These are phyloP conservation scores for Pyrgilauda ruficollis DNA, from an alignment of 2,113 vertebrate species.

Conservation along the genomic window DNA sequence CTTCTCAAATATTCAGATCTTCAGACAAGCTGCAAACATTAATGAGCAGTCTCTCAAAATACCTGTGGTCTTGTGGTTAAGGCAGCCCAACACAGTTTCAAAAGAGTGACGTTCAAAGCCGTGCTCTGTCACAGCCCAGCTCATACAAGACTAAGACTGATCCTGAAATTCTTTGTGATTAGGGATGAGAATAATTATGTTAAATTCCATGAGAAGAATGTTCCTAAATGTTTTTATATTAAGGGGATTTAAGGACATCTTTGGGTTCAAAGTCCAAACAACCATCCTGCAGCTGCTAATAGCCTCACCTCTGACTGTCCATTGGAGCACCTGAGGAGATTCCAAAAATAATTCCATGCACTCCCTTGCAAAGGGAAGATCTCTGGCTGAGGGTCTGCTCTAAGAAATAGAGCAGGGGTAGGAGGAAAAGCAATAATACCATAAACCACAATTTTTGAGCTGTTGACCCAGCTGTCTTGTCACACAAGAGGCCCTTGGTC, in stretches of 20 bases:
- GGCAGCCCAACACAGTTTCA: background rate
- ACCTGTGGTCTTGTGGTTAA: slow-evolving; percentile 55
- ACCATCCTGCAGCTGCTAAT: background rate
- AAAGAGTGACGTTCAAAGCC: slow-evolving; percentile 26
- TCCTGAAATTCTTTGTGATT: background rate
- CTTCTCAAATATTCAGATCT: background rate
- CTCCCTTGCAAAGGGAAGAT: background rate
- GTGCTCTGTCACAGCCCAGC: background rate
- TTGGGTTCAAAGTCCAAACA: background rate
- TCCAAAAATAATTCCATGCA: background rate
- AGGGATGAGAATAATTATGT: background rate
- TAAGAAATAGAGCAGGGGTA: background rate
- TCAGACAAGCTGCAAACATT: background rate
- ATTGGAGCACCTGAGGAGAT: background rate
- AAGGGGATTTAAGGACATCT: background rate
- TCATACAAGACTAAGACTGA: background rate
- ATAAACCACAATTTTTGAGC: background rate
- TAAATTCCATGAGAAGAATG: background rate
- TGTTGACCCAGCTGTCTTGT: background rate
- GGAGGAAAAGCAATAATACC: background rate
- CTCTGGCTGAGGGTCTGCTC: background rate
- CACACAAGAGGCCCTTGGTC: accelerated
- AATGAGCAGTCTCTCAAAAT: slow-evolving; percentile 40
- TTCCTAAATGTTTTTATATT: background rate
- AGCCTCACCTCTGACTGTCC: background rate